Percentiles rank a stretch among this genome's conserved stretches.
Evolutionary conservation across 2,113 vertebrate species (phyloP).

Genomic region (Lepus europaeus): DNA sequence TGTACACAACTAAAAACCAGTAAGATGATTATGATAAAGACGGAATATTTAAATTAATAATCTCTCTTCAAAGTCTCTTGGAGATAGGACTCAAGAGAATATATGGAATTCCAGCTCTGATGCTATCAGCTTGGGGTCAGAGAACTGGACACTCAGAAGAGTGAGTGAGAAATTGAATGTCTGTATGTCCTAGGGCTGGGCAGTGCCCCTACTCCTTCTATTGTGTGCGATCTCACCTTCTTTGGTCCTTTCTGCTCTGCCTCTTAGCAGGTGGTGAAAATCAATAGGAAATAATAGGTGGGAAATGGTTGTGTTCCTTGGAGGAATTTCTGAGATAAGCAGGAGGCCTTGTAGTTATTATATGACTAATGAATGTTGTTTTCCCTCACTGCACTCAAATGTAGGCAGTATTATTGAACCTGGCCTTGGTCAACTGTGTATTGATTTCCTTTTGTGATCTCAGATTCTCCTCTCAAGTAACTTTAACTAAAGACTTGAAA

Average conservation of each 20-base stretch:
- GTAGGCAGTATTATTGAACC: constrained; percentile 70
- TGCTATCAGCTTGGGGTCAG: not conserved
- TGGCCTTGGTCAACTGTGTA: constrained; percentile 79
- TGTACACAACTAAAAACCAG: not conserved
- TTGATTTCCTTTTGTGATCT: constrained; percentile 80
- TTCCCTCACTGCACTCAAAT: constrained; percentile 69
- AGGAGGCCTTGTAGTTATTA: constrained; percentile 74
- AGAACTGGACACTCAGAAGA: not conserved
- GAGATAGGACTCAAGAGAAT: not conserved
- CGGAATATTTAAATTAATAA: not conserved
- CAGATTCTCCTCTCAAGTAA: constrained; percentile 74
- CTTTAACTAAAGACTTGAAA: constrained; percentile 76
- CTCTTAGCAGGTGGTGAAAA: constrained; percentile 60
- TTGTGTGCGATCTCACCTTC: constrained; percentile 18
- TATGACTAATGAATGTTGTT: constrained; percentile 80
- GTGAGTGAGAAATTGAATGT: not conserved
- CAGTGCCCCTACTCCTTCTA: not conserved
- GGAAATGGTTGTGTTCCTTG: constrained; percentile 74
- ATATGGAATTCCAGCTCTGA: not conserved
- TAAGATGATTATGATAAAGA: not conserved
- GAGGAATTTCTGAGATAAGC: constrained; percentile 77
- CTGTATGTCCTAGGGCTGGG: not conserved
- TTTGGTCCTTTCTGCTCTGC: not conserved
- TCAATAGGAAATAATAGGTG: constrained; percentile 75
- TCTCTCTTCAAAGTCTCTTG: not conserved